Evolutionary conservation across 2,888 invertebrate species (phyloP).

Genomic region (Aphidoletes aphidimyza): DNA sequence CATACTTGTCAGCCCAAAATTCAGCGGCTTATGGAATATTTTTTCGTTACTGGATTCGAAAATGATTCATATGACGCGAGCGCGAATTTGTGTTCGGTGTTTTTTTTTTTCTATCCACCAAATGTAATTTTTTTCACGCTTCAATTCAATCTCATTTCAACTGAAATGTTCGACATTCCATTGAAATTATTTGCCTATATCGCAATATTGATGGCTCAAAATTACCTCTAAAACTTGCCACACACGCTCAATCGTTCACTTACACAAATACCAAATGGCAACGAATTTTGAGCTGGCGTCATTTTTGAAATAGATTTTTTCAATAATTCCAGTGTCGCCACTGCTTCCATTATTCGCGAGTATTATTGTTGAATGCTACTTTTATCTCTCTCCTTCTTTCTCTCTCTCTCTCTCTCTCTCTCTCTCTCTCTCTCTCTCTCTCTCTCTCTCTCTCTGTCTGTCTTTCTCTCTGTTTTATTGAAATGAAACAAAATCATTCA

Average conservation of each 20-base stretch:
- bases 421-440: too few species aligned
- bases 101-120: not conserved
- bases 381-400: not conserved
- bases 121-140: not conserved
- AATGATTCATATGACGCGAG: not conserved
- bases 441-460: too few species aligned
- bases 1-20: constrained; percentile 6
- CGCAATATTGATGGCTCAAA: not conserved
- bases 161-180: not conserved
- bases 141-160: not conserved
- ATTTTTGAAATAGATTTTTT: too few species aligned
- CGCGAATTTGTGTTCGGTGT: not conserved
- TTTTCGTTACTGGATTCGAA: not conserved
- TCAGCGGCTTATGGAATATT: not conserved
- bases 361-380: not conserved
- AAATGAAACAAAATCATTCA: constrained; percentile 48
- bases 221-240: not conserved
- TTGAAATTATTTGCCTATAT: not conserved
- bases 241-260: not conserved
- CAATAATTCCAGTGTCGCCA: not conserved
- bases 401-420: not conserved
- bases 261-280: too few species aligned
- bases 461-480: not conserved
- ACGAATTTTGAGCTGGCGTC: too few species aligned
- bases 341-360: not conserved